A percentile compares a stretch with the other conserved stretches of the same genome.
These are phyloP conservation scores for Drosophila recens DNA, from an alignment of 2,888 invertebrate genomes.

Conservation along the genomic window DNA sequence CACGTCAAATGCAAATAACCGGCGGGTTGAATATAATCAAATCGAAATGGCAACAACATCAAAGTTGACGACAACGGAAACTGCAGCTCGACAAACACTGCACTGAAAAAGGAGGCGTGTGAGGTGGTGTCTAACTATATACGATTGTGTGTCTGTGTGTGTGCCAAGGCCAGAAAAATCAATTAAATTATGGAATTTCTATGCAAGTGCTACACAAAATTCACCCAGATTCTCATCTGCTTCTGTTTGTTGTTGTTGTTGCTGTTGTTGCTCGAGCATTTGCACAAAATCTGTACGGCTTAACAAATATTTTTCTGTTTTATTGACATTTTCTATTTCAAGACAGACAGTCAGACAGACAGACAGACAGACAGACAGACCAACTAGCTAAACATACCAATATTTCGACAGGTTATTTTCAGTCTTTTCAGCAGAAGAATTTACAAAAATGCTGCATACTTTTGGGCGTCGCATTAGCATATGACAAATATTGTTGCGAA, in stretches of 20 bases:
- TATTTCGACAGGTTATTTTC: conserved; percentile 59
- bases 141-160: conserved; percentile 4
- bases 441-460: conserved; percentile 39
- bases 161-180: conserved; percentile 71
- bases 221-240: conserved; percentile 28
- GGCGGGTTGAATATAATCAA: conserved; percentile 71
- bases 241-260: neutral
- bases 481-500: conserved; percentile 44
- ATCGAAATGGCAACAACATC: conserved; percentile 72
- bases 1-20: conserved; percentile 77
- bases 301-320: conserved; percentile 49
- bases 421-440: conserved; percentile 26
- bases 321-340: conserved; percentile 76
- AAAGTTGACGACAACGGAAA: conserved; percentile 69
- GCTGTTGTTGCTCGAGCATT: neutral
- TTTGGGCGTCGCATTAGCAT: conserved; percentile 42
- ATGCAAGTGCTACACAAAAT: conserved; percentile 45
- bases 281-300: conserved; percentile 16
- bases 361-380: conserved; percentile 28
- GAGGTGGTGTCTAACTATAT: neutral
- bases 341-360: conserved; percentile 30
- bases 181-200: conserved; percentile 72
- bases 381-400: conserved; percentile 22
- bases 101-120: conserved; percentile 20
- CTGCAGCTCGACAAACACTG: conserved; percentile 47